Conservation (phyloP, 2,113 vertebrate species). For the Periophthalmodon schlosseri region DNA sequence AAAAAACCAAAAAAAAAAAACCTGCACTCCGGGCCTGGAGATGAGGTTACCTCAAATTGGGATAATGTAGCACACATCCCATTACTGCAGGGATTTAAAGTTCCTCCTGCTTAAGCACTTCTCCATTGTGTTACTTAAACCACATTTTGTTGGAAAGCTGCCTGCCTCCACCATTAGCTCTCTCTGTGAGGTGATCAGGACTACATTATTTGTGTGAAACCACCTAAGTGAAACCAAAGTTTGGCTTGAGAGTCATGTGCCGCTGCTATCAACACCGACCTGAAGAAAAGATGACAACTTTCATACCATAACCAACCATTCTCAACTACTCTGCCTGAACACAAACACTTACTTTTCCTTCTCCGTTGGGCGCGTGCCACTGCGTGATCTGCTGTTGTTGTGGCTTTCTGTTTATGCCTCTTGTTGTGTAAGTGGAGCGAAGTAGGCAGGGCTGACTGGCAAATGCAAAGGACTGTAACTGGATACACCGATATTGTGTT, state of each 20-base stretch:
- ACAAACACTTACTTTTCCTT: slow-evolving; percentile 40
- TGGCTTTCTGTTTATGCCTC: slow-evolving; percentile 30
- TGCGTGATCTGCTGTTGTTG: slow-evolving; percentile 36
- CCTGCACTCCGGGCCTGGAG: slow-evolving; percentile 41
- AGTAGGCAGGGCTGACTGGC: slow-evolving; percentile 36
- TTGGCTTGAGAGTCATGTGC: slow-evolving; percentile 32
- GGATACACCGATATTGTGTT: slow-evolving; percentile 64
- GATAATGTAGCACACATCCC: slow-evolving; percentile 29
- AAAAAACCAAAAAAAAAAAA: slow-evolving; percentile 24
- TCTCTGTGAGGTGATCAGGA: slow-evolving; percentile 4
- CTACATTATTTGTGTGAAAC: slow-evolving; percentile 39
- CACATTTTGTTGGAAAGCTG: not conserved
- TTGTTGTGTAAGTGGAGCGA: slow-evolving; percentile 53
- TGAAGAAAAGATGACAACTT: slow-evolving; percentile 52
- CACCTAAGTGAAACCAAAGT: slow-evolving; percentile 52
- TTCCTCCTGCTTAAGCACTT: slow-evolving; percentile 1
- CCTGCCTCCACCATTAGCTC: not conserved
- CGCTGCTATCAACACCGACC: slow-evolving; percentile 30
- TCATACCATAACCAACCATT: slow-evolving; percentile 34
- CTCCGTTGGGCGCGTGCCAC: slow-evolving; percentile 51
- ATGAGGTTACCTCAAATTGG: slow-evolving; percentile 51
- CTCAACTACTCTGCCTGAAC: slow-evolving; percentile 23
- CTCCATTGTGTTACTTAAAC: not conserved
- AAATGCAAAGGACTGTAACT: slow-evolving; percentile 53
- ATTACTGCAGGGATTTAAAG: slow-evolving; percentile 43